Evolutionary conservation across 2,888 invertebrate genomes (phyloP), one percentile per base, ranked within the genome.

Genomic region (Cosmia trapezina): DNA sequence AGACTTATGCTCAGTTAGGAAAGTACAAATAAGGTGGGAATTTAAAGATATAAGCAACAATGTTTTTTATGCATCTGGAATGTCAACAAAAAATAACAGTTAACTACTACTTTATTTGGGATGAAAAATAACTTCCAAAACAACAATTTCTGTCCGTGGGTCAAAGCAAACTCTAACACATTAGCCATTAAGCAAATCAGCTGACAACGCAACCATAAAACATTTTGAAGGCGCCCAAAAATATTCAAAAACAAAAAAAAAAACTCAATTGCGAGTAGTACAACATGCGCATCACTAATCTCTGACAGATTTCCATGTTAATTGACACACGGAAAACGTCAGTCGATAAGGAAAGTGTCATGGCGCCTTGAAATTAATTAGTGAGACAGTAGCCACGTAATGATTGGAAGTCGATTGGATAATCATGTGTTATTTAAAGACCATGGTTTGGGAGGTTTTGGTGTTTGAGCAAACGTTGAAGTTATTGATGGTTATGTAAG

Each of bases 301-400:
- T 70, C 51, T 6, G 1, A 69, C 67, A 86, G 73, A 86, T 78
- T 81, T 72, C 73, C 78, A 61, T 51, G 56, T 65, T 85, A 83
- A 83, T 86, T 86, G 81, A 83, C 77, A 85, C 49, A 77, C 76
- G 78, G 86, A 77, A 84, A 86, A 68, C 72, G 67, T 79, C 76
- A 49, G 22, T 19, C 19, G 80, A 85, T 83, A 87, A 78, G 67
- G 83, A 87, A 85, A 83, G 86, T 86, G 87, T 83, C 80, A 76
- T 86, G 85, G 87, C 86, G 77, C 66, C 72, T 80, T 75, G 47
- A 71, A 70, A 80, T 77, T 82, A 87, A 87, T 81, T 80, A 84
- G 59, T 54, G 57, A 54, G 77, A 78, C 83, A 83, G 80, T 72
- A 83, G 83, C 78, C 54, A 69, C 78, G 77, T 82, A 77, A 78